Base-by-base conservation (phyloP, 2,797 vertebrate species). In the Anniella stebbinsi region DNA sequence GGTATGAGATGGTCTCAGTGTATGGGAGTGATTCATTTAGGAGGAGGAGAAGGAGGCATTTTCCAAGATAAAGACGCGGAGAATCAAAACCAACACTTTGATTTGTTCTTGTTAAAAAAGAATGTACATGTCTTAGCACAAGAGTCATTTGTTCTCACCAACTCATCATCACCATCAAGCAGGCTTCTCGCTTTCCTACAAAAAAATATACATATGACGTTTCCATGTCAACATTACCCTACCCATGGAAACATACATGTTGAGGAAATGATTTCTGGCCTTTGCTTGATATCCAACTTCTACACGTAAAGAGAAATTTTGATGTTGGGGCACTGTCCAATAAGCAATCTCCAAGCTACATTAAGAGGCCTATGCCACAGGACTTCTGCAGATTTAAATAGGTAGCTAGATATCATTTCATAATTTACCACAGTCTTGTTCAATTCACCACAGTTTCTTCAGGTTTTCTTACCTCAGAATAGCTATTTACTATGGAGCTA, bases 401-500 rank as follows among this genome's bases (percentile, higher is more conserved):
- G 18, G 38, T 23, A 48, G 8, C 15, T 66, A 21, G 38, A 33
- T 30, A 48, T 11, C n/a, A 66, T 45, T 87, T 21, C 9, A 78
- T n/a, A 63, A 5, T 48, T 48, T 8, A 48, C 48, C 48, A 48
- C 48, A 48, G 48, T 4, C 8, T 72, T 78, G 2, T 30, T 18
- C 18, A 36, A 36, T 84, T 8, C 86, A 93, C 92, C 51, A 91
- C 54, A 9, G 41, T 78, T 86, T 91, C 78, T 45, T 84, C 28
- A 77, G 21, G 17, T 57, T 73, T 18, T 81, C 33, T 85, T 90
- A 88, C 3, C 21, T 89, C 75, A 92, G 0, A 0, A 11, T 72
- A 1, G 4, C 3, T 54, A 67, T 38, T 77, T 88, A 60, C 87
- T 91, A 86, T 45, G 89, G 57, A 93, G 81, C 85, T 90, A 92